A percentile compares a stretch with the other conserved stretches of the same genome.
phyloP scores from a whole-genome alignment of 2,797 vertebrate genomes.

The Salarias fasciatus region DNA sequence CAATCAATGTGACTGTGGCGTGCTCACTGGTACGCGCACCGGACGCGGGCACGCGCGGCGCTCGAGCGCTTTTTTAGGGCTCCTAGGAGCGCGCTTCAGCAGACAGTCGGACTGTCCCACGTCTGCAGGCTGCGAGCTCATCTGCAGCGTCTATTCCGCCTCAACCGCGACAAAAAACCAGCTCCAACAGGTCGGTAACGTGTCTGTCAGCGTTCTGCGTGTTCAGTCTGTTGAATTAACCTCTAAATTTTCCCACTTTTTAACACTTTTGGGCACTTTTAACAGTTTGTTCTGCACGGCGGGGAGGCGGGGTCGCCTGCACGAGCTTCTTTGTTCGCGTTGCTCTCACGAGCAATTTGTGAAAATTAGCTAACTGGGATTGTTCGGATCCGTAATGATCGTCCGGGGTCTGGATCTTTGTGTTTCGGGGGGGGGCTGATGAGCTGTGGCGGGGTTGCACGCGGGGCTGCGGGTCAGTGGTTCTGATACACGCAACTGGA shows the following conservation, averaged over 20 bases:
- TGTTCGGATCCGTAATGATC: background rate
- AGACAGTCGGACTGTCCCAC: constrained; percentile 49
- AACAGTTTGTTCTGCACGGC: constrained; percentile 36
- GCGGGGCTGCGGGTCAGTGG: background rate
- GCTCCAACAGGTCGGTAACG: constrained; percentile 49
- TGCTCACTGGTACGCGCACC: constrained; percentile 4
- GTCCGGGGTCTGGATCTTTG: background rate
- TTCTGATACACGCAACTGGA: constrained; percentile 19
- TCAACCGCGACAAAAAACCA: constrained; percentile 2
- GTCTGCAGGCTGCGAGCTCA: constrained; percentile 40
- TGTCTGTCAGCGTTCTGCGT: rapidly evolving
- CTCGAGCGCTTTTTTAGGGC: background rate
- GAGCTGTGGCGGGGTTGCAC: background rate
- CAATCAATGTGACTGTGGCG: background rate
- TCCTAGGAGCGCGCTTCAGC: background rate
- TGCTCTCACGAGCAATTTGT: constrained; percentile 16
- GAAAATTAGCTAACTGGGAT: background rate
- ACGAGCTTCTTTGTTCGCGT: constrained; percentile 55
- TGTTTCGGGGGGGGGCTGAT: background rate
- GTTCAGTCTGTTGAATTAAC: background rate
- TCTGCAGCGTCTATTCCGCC: constrained; percentile 18
- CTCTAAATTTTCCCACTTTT: background rate
- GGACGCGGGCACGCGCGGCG: constrained; percentile 39
- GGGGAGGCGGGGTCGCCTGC: constrained; percentile 64
- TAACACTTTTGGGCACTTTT: constrained; percentile 25